Evolutionary conservation across 2,113 vertebrate species (phyloP).

Genomic region (Laticauda colubrina): DNA sequence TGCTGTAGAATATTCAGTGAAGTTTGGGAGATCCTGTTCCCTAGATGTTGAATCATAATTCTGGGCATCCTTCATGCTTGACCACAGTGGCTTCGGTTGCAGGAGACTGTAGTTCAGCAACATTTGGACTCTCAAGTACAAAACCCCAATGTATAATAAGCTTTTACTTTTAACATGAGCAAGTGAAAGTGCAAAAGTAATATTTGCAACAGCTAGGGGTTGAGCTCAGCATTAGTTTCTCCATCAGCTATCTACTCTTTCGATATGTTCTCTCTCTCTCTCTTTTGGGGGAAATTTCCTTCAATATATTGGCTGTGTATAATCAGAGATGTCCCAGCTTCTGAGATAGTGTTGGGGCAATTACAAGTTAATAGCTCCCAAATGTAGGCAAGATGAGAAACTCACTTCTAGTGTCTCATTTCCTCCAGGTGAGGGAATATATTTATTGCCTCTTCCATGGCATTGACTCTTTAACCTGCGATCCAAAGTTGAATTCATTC

Average conservation of each 20-base stretch:
- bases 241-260: neutral
- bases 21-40: neutral
- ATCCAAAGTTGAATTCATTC: neutral
- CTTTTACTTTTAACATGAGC: neutral
- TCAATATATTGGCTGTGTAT: neutral
- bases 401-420: neutral
- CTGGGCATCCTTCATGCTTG: neutral
- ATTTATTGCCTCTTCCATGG: neutral
- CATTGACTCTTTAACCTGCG: neutral
- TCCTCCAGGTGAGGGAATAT: neutral
- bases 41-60: neutral
- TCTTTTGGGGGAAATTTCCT: neutral
- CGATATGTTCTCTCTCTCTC: neutral
- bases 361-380: neutral
- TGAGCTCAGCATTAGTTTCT: neutral
- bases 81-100: neutral
- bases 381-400: neutral
- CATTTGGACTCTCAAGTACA: neutral
- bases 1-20: neutral
- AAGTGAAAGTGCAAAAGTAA: neutral
- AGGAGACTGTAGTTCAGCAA: neutral
- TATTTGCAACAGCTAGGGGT: neutral
- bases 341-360: neutral
- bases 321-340: neutral
- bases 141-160: neutral